Conservation (phyloP, 2,113 vertebrate genomes). For the Cottus gobio region DNA sequence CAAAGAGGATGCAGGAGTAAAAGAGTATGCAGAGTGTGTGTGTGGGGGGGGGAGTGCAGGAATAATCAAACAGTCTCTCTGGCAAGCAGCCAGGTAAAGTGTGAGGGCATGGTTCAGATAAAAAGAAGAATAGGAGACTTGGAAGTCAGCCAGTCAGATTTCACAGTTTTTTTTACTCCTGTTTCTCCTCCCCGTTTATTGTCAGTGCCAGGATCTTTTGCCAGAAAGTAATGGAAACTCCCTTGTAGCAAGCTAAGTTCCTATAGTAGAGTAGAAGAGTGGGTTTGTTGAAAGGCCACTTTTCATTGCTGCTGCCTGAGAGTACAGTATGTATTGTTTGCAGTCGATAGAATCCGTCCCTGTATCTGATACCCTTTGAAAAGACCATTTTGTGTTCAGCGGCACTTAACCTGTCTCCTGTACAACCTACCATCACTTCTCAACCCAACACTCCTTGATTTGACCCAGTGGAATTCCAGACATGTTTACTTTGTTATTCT, state of each 20-base stretch:
- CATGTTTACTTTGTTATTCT: constrained; percentile 34
- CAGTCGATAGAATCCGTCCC: neutral
- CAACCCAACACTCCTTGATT: constrained; percentile 2
- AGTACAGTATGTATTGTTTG: constrained; percentile 11
- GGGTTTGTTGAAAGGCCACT: constrained; percentile 49
- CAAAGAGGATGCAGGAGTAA: constrained; percentile 54
- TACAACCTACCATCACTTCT: neutral
- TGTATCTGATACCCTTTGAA: constrained; percentile 10
- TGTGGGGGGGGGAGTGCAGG: constrained; percentile 7
- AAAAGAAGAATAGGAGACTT: constrained; percentile 77
- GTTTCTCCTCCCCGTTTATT: constrained; percentile 64
- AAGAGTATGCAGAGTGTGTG: constrained; percentile 31
- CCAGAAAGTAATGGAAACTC: constrained; percentile 81
- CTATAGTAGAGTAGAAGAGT: constrained; percentile 44
- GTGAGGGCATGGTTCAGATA: constrained; percentile 77
- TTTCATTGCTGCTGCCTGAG: constrained; percentile 42
- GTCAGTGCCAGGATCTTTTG: constrained; percentile 76
- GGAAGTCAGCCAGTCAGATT: constrained; percentile 78
- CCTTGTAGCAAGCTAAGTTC: constrained; percentile 59
- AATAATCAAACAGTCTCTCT: constrained; percentile 77
- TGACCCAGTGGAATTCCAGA: constrained; percentile 23
- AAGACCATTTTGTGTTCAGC: neutral
- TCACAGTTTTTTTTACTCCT: constrained; percentile 54
- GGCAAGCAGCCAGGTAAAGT: constrained; percentile 73
- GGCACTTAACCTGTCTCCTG: constrained; percentile 4